Base-by-base conservation (phyloP, 1,140 invertebrate genomes). In the Eciton burchellii region DNA sequence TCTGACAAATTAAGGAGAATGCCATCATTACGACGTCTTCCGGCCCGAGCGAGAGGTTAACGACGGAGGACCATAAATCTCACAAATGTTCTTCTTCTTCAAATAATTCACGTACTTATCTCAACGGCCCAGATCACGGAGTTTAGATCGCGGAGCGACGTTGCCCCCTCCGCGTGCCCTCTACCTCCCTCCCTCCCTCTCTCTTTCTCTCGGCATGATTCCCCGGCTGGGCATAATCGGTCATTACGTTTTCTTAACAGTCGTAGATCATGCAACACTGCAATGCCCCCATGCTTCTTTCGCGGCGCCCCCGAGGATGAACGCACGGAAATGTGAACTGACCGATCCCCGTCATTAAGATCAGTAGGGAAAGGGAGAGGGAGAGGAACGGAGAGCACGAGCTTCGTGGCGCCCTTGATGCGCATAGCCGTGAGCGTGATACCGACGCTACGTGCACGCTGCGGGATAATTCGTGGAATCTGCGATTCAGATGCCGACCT, bases 401-500 rank as follows among this genome's bases (percentile, higher is more conserved):
- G 56, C 12, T 35, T 47, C 70, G 56, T 41, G 43, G 52, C 35
- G 8, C 74, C 29, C 19, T 9, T 79, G 54, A 79, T 68, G 63
- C 52, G 49, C 52, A 49, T 79, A 21, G 62, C 77, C 68, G 77
- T 43, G 77, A 81, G 74, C 74, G 21, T 68, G 63, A 70, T n/a
- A n/a, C 74, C 74, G 43, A 56, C 35, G 74, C 60, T 77, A 65
- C 45, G n/a, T 43, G 5, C 3, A 8, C 57, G 9, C 24, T n/a
- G n/a, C 35, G 47, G 43, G n/a, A 54, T 79, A 65, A 52, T 29
- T 26, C 63, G 43, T 6, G 35, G n/a, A 63, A 68, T 35, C 54
- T 29, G 21, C 43, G 82, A 85, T 79, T 84, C 41, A 52, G 57
- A 85, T 57, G 63, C 83, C 47, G 47, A 6, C 2, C 24, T 86